Conservation (phyloP, 2,113 vertebrate genomes). For the Nansenia antarctica region DNA sequence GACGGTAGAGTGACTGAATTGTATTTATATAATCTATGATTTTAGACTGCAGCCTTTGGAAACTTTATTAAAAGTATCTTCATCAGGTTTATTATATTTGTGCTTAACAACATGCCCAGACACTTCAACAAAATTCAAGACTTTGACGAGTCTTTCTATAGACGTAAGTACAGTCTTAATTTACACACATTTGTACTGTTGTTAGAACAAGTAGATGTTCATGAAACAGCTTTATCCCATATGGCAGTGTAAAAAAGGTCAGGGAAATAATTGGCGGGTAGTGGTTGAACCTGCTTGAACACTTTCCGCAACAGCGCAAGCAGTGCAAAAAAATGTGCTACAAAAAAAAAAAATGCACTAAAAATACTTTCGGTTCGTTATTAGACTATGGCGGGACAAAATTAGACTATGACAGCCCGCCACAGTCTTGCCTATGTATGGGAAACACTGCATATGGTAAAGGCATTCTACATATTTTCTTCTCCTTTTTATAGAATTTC, state of each 20-base stretch:
- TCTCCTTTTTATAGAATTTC: slow-evolving; percentile 80
- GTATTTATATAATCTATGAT: not conserved
- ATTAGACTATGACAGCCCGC: no score
- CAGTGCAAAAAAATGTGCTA: no score
- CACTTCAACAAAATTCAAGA: slow-evolving; percentile 98
- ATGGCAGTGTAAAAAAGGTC: no score
- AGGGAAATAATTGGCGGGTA: no score
- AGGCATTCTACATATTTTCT: not conserved
- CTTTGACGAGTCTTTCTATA: slow-evolving; percentile 92
- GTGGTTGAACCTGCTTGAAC: not conserved
- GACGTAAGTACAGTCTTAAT: slow-evolving; percentile 80
- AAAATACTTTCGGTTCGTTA: no score
- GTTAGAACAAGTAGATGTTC: no score
- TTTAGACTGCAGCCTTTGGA: not conserved
- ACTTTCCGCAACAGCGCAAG: no score
- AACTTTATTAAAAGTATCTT: not conserved
- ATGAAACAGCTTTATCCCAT: no score
- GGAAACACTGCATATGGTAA: no score
- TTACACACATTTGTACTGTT: not conserved
- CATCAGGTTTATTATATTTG: slow-evolving; percentile 11
- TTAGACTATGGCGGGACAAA: no score
- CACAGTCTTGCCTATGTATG: no score
- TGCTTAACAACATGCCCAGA: slow-evolving; percentile 77
- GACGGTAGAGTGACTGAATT: not conserved
- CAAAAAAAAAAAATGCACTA: not conserved